A percentile compares a stretch with the other conserved stretches of the same genome.
phyloP scores from a whole-genome alignment of 2,888 invertebrate genomes.

The Lymantria dispar region DNA sequence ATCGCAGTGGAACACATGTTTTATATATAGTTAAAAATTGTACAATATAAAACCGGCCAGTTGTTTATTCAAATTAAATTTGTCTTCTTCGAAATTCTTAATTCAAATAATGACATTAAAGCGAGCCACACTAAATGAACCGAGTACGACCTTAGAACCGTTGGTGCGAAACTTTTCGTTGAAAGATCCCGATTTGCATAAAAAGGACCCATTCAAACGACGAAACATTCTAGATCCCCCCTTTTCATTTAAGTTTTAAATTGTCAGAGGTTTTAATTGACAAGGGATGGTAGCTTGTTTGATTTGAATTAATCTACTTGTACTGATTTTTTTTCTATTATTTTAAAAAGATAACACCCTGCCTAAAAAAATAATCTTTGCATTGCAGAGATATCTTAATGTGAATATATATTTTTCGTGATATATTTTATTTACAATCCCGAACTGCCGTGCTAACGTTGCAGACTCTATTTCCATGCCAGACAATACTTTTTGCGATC shows the following conservation, averaged over 20 bases:
- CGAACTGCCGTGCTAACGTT: too few species aligned
- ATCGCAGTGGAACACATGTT: constrained; percentile 4
- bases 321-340: background rate
- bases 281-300: constrained; percentile 22
- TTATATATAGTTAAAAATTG: constrained; percentile 30
- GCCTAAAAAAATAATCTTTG: too few species aligned
- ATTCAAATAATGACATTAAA: constrained; percentile 73
- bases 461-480: too few species aligned
- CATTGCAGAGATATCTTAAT: too few species aligned
- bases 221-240: constrained; percentile 71
- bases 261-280: constrained; percentile 71
- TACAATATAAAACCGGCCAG: constrained; percentile 37
- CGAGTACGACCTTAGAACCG: constrained; percentile 51
- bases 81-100: constrained; percentile 61
- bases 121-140: constrained; percentile 56
- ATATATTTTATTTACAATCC: too few species aligned
- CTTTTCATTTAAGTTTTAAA: constrained; percentile 76
- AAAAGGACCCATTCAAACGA: constrained; percentile 72
- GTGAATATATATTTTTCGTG: too few species aligned
- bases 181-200: constrained; percentile 66
- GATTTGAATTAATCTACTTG: constrained; percentile 61
- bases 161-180: constrained; percentile 52
- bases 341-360: too few species aligned
- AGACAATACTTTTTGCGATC: too few species aligned
- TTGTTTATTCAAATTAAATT: constrained; percentile 65